These are phyloP conservation scores for Sarcophaga bullata DNA, from an alignment of 1,140 invertebrate genomes.

Conservation along the genomic window DNA sequence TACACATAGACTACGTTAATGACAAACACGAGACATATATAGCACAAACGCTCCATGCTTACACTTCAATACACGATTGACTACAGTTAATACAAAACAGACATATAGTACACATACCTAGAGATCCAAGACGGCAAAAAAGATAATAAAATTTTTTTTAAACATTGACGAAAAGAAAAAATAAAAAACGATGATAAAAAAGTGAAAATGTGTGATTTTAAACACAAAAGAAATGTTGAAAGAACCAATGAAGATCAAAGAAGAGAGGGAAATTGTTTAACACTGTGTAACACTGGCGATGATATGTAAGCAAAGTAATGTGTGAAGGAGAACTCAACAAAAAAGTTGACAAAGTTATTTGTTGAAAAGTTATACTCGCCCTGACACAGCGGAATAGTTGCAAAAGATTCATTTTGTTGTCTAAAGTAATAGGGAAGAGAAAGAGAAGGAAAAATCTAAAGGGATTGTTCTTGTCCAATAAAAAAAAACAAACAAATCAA, in stretches of 20 bases:
- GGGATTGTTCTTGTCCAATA: too few species aligned
- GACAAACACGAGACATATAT: too few species aligned
- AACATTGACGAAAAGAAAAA: neutral
- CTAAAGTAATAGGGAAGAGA: neutral
- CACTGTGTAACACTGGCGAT: neutral
- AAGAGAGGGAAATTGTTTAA: neutral
- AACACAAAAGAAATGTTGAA: constrained; percentile 9
- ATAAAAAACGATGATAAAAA: neutral
- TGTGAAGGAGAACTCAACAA: neutral
- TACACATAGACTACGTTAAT: too few species aligned
- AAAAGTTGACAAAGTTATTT: constrained; percentile 32
- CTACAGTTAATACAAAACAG: too few species aligned
- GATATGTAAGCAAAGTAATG: too few species aligned
- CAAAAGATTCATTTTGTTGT: neutral
- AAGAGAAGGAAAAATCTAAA: neutral
- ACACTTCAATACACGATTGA: too few species aligned
- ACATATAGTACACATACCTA: neutral
- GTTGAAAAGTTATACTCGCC: neutral
- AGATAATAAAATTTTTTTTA: neutral
- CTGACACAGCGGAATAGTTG: constrained; percentile 34
- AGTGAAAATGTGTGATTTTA: constrained; percentile 36
- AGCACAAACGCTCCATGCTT: too few species aligned
- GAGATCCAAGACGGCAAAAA: neutral
- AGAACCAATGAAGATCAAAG: neutral
- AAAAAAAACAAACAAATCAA: neutral